Evolutionary conservation across 2,888 invertebrate species (phyloP).

Genomic region (Zaprionus lineosus): DNA sequence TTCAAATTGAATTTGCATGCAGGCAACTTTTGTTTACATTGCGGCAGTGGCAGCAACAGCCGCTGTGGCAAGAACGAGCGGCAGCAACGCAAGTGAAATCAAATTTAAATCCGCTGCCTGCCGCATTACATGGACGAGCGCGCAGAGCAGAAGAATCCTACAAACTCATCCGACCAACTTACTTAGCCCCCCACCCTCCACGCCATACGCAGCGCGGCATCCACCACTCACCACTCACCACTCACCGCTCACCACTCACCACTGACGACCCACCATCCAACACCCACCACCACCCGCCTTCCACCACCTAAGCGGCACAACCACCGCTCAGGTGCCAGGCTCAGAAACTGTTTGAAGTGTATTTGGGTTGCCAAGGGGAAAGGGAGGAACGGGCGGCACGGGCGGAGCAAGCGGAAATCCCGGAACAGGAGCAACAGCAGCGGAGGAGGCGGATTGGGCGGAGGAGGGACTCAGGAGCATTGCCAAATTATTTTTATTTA

Average conservation of each 20-base stretch:
- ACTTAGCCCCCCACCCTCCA: constrained; percentile 6
- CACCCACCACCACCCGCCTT: background rate
- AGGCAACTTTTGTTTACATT: constrained; percentile 70
- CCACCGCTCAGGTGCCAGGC: constrained; percentile 46
- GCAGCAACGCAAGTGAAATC: constrained; percentile 54
- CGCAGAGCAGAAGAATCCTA: constrained; percentile 32
- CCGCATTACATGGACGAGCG: constrained; percentile 47
- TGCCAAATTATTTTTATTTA: constrained; percentile 77
- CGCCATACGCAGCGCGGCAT: too few relatives aligned
- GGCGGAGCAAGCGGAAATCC: too few relatives aligned
- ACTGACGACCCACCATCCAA: background rate
- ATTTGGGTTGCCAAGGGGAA: background rate
- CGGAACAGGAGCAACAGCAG: too few relatives aligned
- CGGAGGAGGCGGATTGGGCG: too few relatives aligned
- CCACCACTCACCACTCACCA: background rate
- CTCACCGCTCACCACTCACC: background rate
- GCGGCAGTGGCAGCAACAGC: constrained; percentile 25
- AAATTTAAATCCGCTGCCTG: constrained; percentile 71
- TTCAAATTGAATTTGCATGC: constrained; percentile 78
- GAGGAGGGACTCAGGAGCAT: background rate
- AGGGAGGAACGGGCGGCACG: background rate
- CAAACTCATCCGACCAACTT: constrained; percentile 19
- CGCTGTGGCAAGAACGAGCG: background rate
- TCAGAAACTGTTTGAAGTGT: constrained; percentile 68
- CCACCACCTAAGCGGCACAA: constrained; percentile 5